These are phyloP conservation scores for Schlechtendalia chinensis DNA, from an alignment of 1,140 invertebrate genomes.

Conservation along the genomic window DNA sequence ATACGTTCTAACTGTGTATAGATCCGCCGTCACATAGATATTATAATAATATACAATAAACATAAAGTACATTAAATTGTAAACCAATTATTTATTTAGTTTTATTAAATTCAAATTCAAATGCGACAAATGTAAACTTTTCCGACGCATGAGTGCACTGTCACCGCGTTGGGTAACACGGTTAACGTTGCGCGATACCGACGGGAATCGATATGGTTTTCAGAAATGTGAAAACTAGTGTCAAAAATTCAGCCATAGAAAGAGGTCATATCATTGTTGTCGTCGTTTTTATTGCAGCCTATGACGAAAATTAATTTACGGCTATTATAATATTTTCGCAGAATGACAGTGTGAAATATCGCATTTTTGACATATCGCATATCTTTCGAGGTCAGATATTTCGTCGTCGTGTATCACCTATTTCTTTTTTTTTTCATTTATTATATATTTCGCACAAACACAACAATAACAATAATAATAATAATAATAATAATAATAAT, in stretches of 20 bases:
- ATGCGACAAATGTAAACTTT: neutral
- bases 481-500: too few species aligned
- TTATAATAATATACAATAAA: too few species aligned
- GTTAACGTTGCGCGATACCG: neutral
- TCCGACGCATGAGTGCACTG: neutral
- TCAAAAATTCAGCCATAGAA: neutral
- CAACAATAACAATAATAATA: too few species aligned
- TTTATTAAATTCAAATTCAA: neutral
- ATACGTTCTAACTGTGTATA: neutral
- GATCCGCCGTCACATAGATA: neutral
- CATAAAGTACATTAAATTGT: neutral
- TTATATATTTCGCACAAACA: too few species aligned
- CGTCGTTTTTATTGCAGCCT: neutral
- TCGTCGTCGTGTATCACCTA: neutral
- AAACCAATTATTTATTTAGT: too few species aligned
- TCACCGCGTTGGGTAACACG: too few species aligned
- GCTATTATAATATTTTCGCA: neutral
- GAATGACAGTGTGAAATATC: neutral
- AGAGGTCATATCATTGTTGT: neutral
- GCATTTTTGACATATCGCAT: constrained; percentile 12
- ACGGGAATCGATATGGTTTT: neutral
- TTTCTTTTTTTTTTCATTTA: neutral
- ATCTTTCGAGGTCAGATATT: neutral
- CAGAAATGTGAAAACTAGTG: constrained; percentile 12
- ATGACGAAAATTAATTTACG: neutral